Conservation (phyloP, 2,113 vertebrate species). For the Phylloscopus whistleri region DNA sequence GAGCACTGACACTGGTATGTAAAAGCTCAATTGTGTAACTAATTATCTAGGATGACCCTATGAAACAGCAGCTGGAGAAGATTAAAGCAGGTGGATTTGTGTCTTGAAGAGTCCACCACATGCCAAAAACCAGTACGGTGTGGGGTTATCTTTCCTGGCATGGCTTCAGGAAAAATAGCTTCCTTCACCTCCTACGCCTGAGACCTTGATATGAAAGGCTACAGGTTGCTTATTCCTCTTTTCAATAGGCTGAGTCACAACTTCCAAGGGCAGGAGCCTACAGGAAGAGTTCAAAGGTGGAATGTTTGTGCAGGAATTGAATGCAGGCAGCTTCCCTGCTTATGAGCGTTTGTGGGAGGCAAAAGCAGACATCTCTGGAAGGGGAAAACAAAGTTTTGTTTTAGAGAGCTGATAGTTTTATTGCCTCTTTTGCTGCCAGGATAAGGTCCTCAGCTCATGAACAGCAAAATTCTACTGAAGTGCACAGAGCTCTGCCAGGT, state of each 20-base stretch:
- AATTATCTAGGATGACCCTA: conserved; percentile 12
- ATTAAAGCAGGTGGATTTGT: conserved; percentile 73
- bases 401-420: not conserved
- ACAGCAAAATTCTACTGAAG: not conserved
- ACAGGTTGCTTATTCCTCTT: conserved; percentile 18
- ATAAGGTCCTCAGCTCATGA: not conserved
- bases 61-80: conserved; percentile 53
- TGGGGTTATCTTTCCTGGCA: conserved; percentile 15
- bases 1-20: not conserved
- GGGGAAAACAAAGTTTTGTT: not conserved
- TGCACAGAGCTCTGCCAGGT: not conserved
- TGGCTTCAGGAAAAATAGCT: not conserved
- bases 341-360: not conserved
- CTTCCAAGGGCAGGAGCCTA: not conserved
- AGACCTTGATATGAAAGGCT: conserved; percentile 15
- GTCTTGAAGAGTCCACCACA: not conserved
- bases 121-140: not conserved
- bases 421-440: not conserved
- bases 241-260: not conserved
- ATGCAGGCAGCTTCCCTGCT: not conserved
- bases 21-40: conserved; percentile 16
- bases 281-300: not conserved
- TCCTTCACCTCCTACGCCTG: conserved; percentile 12
- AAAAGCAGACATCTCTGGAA: not conserved
- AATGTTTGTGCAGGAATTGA: not conserved